Base-by-base conservation (phyloP, 2,113 vertebrate species). In the Pholis gunnellus region DNA sequence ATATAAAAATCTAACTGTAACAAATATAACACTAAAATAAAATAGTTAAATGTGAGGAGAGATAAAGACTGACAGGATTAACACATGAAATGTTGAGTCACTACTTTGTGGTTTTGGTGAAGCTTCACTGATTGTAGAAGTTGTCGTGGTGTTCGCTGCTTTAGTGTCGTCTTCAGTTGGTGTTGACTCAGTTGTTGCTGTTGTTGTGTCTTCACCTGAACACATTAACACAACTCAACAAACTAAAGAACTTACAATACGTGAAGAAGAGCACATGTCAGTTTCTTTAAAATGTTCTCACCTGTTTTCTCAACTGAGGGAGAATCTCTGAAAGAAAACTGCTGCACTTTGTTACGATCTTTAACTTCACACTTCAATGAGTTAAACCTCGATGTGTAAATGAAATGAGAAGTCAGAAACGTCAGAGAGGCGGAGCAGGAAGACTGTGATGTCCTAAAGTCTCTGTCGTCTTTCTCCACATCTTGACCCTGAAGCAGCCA, bases 311-410 rank as follows among this genome's bases (percentile, higher is more conserved):
- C 52, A 48, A 13, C 59, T 59, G 60, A 63, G 1, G 75, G 34
- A 22, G 18, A 20, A 60, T 0, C 17, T 1, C 31, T 73, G 79
- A 88, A 56, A 46, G 17, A 2, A 67, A 82, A 82, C 40, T 15
- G 4, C n/a, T 72, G 6, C 13, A 9, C 31, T 38, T 17, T n/a
- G 22, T 29, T 5, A 5, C 9, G 6, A 5, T 18, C 27, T 14
- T 18, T 27, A 27, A 84, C 59, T 38, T 44, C 10, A 74, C 86
- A 87, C 3, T 13, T 10, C 10, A 83, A 34, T 0, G 9, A 34
- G 0, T 40, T 9, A 48, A 25, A 46, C 1, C 13, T 38, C 31
- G 54, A 11, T n/a, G 4, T 18, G n/a, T 48, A 15, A 20, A 18
- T 20, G 14, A 0, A 6, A 46, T 15, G 10, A 34, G 5, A 14